A percentile compares a stretch with the other conserved stretches of the same genome.
phyloP scores from a whole-genome alignment of 64 coral and sea anemone genomes.

The Trachythela sp. region DNA sequence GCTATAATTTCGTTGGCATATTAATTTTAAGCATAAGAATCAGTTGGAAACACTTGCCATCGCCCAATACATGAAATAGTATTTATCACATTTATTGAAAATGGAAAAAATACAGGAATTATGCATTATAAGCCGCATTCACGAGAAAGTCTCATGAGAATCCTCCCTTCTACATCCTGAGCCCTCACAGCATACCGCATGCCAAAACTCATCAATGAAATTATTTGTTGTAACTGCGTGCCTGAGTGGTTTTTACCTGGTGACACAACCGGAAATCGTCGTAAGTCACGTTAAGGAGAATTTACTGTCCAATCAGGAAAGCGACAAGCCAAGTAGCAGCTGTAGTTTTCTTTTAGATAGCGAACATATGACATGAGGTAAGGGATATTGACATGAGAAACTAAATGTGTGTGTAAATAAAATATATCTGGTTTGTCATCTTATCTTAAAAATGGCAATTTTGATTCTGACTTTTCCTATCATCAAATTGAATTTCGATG shows the following conservation, averaged over 20 bases:
- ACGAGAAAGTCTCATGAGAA: background rate
- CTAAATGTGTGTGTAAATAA: background rate
- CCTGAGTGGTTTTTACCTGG: slow-evolving; percentile 11
- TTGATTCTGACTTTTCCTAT: too few relatives aligned
- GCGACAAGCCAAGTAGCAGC: background rate
- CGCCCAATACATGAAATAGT: too few relatives aligned
- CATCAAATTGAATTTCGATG: background rate
- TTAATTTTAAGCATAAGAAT: too few relatives aligned
- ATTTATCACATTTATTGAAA: too few relatives aligned
- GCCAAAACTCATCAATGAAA: slow-evolving; percentile 29
- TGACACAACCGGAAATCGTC: background rate
- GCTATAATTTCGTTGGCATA: too few relatives aligned
- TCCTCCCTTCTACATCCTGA: background rate
- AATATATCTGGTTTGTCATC: background rate
- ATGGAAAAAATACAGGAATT: background rate
- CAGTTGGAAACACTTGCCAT: too few relatives aligned
- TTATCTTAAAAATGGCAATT: background rate
- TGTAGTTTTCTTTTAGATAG: background rate
- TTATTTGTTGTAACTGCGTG: background rate
- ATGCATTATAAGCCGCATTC: background rate
- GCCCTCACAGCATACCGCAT: background rate
- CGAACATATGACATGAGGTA: background rate
- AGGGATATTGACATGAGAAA: background rate
- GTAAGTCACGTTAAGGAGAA: background rate
- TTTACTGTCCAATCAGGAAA: background rate